Evolutionary conservation across 2,113 vertebrate genomes (phyloP).

Genomic region (Heloderma charlesbogerti): DNA sequence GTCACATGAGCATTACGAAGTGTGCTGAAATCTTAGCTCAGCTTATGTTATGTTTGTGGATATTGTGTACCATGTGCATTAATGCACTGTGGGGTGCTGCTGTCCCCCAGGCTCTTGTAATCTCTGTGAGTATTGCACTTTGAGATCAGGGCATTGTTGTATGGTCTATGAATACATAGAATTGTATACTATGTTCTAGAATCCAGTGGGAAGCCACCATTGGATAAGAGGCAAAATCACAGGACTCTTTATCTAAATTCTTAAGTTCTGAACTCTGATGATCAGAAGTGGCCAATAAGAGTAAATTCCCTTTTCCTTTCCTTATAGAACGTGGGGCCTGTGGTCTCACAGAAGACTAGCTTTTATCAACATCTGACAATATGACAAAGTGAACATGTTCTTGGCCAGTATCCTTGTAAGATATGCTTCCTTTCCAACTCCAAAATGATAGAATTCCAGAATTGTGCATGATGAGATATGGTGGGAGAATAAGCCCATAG

Average conservation of each 20-base stretch:
- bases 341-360: not conserved
- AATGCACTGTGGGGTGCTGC: not conserved
- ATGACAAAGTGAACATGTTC: not conserved
- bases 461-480: too few relatives aligned
- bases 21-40: not conserved
- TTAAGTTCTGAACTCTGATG: not conserved
- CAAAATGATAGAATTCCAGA: too few relatives aligned
- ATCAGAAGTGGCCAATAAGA: not conserved
- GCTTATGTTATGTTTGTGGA: not conserved
- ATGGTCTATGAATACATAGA: too few relatives aligned
- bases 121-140: not conserved
- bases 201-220: not conserved
- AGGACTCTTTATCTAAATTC: not conserved
- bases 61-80: not conserved
- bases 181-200: too few relatives aligned
- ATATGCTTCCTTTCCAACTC: too few relatives aligned
- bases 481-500: too few relatives aligned
- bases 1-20: not conserved
- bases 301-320: not conserved
- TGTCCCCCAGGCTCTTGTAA: not conserved
- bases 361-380: not conserved
- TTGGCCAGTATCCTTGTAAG: not conserved
- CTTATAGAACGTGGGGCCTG: not conserved
- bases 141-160: not conserved
- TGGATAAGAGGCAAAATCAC: not conserved